Base-by-base conservation (phyloP, 2,888 invertebrate genomes). In the Leistus spinibarbis region DNA sequence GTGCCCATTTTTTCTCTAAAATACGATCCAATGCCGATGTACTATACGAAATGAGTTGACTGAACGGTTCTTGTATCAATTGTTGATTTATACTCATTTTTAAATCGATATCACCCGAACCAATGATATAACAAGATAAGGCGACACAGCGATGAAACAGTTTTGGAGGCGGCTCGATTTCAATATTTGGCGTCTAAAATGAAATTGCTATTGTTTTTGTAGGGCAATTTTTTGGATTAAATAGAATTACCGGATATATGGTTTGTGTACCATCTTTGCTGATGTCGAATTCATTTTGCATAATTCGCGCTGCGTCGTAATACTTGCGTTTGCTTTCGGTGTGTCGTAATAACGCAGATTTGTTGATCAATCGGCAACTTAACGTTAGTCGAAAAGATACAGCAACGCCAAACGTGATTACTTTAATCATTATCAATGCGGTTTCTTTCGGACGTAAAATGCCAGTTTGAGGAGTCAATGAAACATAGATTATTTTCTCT, bases 51-150 rank as follows among this genome's bases (percentile, higher is more conserved):
- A 40, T 5, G 19, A 72, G 5, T 16, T 22, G 19, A 19, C 13
- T n/a, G 10, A 53, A 57, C 2, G 73, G 73, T 20, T 40, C 40
- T 22, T 67, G 60, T 10, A 60, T 66, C 16, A 73, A 9, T 53
- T 73, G 73, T 13, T 66, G 54, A 4, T 53, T 40, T 3, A 73
- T 57, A 0, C 60, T 17, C 60, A 73, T 73, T 60, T 73, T 73
- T 13, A 54, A 54, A 23, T 73, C 73, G 1, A 66, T 13, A 23
- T 73, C 73, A 9, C 19, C n/a, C 1, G 20, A 40, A n/a, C 54
- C 27, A n/a, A 73, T 22, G 0, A 67, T 67, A 20, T 73, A 22
- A 7, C 60, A 60, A 0, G 73, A 63, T 4, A 73, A 1, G 1
- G 60, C 17, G 7, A 73, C 9, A 16, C 20, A 40, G 0, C 67